Evolutionary conservation across 2,888 invertebrate species (phyloP), one percentile per base, ranked within the genome.

Genomic region (Subacronicta megacephala): DNA sequence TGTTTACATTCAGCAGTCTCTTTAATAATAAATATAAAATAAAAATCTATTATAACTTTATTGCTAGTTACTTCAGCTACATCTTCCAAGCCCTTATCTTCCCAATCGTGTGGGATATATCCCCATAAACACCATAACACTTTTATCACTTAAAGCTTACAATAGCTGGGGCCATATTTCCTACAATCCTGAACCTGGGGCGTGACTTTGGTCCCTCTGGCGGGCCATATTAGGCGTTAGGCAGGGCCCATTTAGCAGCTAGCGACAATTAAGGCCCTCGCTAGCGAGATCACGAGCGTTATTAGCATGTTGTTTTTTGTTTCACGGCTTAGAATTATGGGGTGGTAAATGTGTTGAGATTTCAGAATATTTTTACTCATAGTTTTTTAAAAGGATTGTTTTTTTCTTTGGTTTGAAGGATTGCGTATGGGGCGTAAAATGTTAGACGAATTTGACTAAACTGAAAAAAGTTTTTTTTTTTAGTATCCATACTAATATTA

Each of bases 201-300:
- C 84, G 84, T 85, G 85, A 85, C 84, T 84, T 38, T 55, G 52
- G 67, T 66, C 65, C 67, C 64, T 65, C 67, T 53, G 46, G 49
- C 56, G 41, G 40, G 5, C 84, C 83, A 77, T 84, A 83, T 84
- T 81, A 77, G 83, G 82, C 49, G 62, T 43, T 72, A 70, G 62
- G 70, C 67, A 61, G 73, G 66, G 75, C 78, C 81, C 78, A 77
- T 86, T 86, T 82, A 81, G 82, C 70, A 70, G 61, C 59, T 51
- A 66, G 80, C 78, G 82, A 88, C 88, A 87, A 88, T 88, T 88
- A 88, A 85, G 84, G 77, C 69, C 43, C 46, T 62, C 65, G 45
- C 65, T 74, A 68, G 77, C 61, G 61, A 68, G 75, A 81, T 87
- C 88, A 87, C 87, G 85, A 87, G 60, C 77, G 58, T 77, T 82